Evolutionary conservation across 2,113 vertebrate genomes (phyloP).

Genomic region (Varanus komodoensis): DNA sequence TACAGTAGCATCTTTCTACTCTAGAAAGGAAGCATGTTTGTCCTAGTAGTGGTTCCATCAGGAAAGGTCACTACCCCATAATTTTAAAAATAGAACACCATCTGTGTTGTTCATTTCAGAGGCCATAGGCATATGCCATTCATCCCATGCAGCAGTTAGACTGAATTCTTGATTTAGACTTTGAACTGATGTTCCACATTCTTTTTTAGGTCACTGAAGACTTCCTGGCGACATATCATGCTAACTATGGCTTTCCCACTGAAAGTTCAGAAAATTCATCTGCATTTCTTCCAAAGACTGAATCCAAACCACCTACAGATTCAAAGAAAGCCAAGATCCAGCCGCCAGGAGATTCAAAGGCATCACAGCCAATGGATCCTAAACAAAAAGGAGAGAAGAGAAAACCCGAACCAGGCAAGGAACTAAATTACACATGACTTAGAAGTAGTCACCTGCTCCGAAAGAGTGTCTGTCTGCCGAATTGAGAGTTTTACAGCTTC

Average conservation of each 20-base stretch:
- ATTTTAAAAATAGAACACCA: neutral
- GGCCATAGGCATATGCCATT: neutral
- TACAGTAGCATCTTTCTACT: neutral
- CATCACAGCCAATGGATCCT: conserved; percentile 70
- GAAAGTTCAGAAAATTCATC: conserved; percentile 75
- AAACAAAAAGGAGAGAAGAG: conserved; percentile 91
- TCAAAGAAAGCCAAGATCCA: conserved; percentile 51
- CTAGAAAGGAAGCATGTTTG: neutral
- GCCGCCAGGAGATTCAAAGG: conserved; percentile 56
- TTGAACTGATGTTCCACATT: conserved; percentile 23
- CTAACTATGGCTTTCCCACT: conserved; percentile 90
- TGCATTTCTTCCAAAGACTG: conserved; percentile 55
- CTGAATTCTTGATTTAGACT: neutral
- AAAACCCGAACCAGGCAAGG: conserved; percentile 88
- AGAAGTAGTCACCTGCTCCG: neutral
- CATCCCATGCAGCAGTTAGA: neutral
- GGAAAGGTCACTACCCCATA: neutral
- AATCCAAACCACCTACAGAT: conserved; percentile 45
- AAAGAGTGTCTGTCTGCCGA: conserved; percentile 19
- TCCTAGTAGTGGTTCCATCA: neutral
- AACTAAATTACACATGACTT: conserved; percentile 17
- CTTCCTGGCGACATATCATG: conserved; percentile 93
- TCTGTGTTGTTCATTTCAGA: neutral
- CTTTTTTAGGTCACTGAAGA: conserved; percentile 91
- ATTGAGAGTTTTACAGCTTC: neutral